Percentiles rank a stretch among this genome's conserved stretches.
Conservation (phyloP, 2,113 vertebrate genomes). For the Vireo altiloquus region DNA sequence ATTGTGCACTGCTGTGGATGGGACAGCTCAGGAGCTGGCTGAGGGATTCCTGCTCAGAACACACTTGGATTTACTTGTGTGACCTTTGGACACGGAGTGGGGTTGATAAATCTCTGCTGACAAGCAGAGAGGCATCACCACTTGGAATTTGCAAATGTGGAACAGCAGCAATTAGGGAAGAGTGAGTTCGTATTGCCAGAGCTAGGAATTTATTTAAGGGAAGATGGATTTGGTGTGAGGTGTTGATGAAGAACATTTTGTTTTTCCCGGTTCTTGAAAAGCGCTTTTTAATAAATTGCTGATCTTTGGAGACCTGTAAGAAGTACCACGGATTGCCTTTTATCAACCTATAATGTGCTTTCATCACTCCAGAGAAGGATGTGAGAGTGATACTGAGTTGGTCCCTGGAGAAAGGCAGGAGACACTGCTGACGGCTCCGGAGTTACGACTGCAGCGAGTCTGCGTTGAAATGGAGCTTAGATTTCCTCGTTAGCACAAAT, state of each 20-base stretch:
- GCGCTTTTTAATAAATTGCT: constrained; percentile 51
- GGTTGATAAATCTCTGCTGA: constrained; percentile 6
- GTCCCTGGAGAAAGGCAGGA: constrained; percentile 35
- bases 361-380: constrained; percentile 32
- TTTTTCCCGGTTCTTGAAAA: constrained; percentile 17
- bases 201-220: neutral
- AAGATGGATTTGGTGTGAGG: neutral
- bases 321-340: constrained; percentile 39
- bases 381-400: constrained; percentile 24
- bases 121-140: neutral
- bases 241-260: neutral
- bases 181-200: neutral
- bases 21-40: neutral
- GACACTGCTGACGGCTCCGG: neutral
- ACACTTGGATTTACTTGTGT: fast-evolving
- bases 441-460: neutral
- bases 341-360: constrained; percentile 49
- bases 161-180: constrained; percentile 14
- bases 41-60: neutral
- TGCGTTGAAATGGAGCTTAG: neutral
- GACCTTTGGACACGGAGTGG: neutral
- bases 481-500: neutral
- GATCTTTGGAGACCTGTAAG: constrained; percentile 42
- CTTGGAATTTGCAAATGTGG: neutral
- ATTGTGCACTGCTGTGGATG: neutral